phyloP scores from a whole-genome alignment of 2,888 invertebrate species.

The Abrostola tripartita region DNA sequence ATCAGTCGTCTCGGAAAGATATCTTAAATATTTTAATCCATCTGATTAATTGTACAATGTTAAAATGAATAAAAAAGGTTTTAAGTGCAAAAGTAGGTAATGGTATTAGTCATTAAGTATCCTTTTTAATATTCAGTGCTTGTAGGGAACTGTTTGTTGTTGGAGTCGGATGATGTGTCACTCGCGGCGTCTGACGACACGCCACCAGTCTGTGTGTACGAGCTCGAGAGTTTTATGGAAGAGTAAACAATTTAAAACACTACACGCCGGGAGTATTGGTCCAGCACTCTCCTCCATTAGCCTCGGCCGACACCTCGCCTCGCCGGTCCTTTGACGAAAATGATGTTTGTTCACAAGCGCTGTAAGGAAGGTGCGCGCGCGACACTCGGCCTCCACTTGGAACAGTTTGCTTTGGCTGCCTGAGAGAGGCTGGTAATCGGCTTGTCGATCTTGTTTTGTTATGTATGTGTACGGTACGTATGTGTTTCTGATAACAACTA shows the following conservation, averaged over 20 bases:
- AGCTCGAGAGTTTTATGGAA: constrained; percentile 86
- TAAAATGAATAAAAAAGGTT: constrained; percentile 39
- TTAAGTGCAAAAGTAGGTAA: constrained; percentile 45
- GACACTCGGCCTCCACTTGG: constrained; percentile 77
- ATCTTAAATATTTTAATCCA: constrained; percentile 50
- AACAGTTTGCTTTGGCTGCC: constrained; percentile 76
- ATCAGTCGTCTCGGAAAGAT: constrained; percentile 51
- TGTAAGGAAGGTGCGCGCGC: constrained; percentile 75
- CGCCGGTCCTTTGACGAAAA: constrained; percentile 81
- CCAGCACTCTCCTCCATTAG: constrained; percentile 88
- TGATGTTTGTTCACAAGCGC: constrained; percentile 76
- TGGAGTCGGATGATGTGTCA: constrained; percentile 67
- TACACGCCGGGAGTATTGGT: constrained; percentile 83
- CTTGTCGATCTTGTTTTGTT: constrained; percentile 65
- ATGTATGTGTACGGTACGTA: constrained; percentile 44
- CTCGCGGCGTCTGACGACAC: constrained; percentile 65
- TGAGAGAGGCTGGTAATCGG: constrained; percentile 68
- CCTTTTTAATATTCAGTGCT: constrained; percentile 53
- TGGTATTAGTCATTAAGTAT: constrained; percentile 43
- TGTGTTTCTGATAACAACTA: constrained; percentile 20
- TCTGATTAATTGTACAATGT: constrained; percentile 50
- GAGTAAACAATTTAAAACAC: constrained; percentile 89
- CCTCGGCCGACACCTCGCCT: constrained; percentile 80
- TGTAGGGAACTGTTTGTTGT: constrained; percentile 64
- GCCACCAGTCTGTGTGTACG: constrained; percentile 68